These are phyloP conservation scores for Diabrotica undecimpunctata DNA, from an alignment of 1,140 invertebrate genomes.

Conservation along the genomic window DNA sequence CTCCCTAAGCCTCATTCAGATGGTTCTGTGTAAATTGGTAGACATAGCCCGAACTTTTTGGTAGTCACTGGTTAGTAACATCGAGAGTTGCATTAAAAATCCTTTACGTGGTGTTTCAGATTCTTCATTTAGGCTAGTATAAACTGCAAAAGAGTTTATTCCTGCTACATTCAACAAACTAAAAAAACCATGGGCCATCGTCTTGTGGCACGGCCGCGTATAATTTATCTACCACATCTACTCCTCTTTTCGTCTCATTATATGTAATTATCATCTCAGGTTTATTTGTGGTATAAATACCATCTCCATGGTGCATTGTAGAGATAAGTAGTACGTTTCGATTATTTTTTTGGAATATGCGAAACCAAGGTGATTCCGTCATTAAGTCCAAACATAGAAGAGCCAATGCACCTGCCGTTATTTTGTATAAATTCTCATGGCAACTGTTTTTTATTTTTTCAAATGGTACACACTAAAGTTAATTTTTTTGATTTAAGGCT, in stretches of 20 bases:
- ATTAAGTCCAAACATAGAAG: constrained; percentile 12
- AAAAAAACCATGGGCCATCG: constrained; percentile 25
- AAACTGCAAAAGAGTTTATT: constrained; percentile 10
- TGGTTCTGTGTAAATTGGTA: not conserved
- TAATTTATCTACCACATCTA: constrained; percentile 23
- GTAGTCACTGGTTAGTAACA: not conserved
- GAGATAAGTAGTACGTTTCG: too few relatives aligned
- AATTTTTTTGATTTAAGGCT: too few relatives aligned
- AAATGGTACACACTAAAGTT: too few relatives aligned
- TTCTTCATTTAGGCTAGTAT: too few relatives aligned
- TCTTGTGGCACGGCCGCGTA: constrained; percentile 13
- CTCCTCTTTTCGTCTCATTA: constrained; percentile 27
- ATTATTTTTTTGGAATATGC: too few relatives aligned
- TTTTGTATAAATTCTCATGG: constrained; percentile 11
- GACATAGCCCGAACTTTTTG: not conserved
- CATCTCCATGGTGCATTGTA: too few relatives aligned
- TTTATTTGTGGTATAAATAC: too few relatives aligned
- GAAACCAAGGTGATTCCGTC: constrained; percentile 9
- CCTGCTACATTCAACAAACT: constrained; percentile 17
- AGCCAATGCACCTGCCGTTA: not conserved
- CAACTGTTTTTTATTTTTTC: constrained; percentile 21
- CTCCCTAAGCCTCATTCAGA: too few relatives aligned
- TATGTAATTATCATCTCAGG: too few relatives aligned
- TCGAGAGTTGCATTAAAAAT: not conserved
- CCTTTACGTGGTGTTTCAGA: too few relatives aligned